Evolutionary conservation across 2,888 invertebrate species (phyloP).

Genomic region (Drosophila borealis): DNA sequence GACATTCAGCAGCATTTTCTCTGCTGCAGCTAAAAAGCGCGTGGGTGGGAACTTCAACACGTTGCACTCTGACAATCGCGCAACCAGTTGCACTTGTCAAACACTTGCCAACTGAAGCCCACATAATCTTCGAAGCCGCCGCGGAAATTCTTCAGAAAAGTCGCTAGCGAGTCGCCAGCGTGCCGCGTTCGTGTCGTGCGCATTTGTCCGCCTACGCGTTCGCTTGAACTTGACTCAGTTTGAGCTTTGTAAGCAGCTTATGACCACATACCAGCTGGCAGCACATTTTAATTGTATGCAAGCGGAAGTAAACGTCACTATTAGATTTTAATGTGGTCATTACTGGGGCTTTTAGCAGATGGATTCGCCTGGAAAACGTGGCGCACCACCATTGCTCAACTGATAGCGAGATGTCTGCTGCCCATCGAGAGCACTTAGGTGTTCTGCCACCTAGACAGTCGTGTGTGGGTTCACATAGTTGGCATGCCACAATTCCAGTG

Average conservation of each 20-base stretch:
- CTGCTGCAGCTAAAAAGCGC: slow-evolving; percentile 7
- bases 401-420: slow-evolving; percentile 10
- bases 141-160: slow-evolving; percentile 51
- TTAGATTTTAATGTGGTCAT: slow-evolving; percentile 48
- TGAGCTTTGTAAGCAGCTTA: slow-evolving; percentile 50
- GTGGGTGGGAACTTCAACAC: slow-evolving; percentile 18
- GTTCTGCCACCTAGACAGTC: slow-evolving; percentile 28
- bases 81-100: slow-evolving; percentile 70
- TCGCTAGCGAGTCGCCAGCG: slow-evolving; percentile 38
- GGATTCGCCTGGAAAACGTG: slow-evolving; percentile 13
- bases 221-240: slow-evolving; percentile 67
- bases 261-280: slow-evolving; percentile 24
- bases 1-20: slow-evolving; percentile 21
- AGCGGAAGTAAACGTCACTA: slow-evolving; percentile 71
- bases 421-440: slow-evolving; percentile 26
- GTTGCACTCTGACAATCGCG: slow-evolving; percentile 38
- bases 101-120: slow-evolving; percentile 60
- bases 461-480: slow-evolving; percentile 29
- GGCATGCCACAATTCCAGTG: slow-evolving; percentile 22
- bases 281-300: slow-evolving; percentile 21
- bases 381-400: slow-evolving; percentile 9
- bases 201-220: slow-evolving; percentile 48
- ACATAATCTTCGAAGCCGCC: slow-evolving; percentile 38
- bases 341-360: slow-evolving; percentile 46
- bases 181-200: slow-evolving; percentile 36